Evolutionary conservation across 2,888 invertebrate species (phyloP).

Genomic region (Drosophila paranaensis): DNA sequence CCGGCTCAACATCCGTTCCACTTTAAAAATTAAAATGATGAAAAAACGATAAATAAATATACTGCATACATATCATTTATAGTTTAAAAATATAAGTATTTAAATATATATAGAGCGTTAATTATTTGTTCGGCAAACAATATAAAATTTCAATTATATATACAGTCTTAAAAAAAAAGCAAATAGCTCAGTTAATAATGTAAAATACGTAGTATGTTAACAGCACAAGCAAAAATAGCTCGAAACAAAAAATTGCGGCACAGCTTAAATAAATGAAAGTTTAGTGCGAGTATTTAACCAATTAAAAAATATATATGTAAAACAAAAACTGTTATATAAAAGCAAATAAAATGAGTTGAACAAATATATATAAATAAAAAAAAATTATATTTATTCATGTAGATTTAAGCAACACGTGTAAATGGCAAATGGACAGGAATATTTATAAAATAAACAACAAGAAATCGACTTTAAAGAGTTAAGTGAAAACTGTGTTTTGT

Average conservation of each 20-base stretch:
- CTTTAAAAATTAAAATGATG: neutral
- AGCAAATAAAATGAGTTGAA: constrained; percentile 40
- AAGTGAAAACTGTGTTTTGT: constrained; percentile 31
- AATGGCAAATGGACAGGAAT: constrained; percentile 74
- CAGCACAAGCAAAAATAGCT: constrained; percentile 21
- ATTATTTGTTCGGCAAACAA: constrained; percentile 44
- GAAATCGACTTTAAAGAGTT: constrained; percentile 59
- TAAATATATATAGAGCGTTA: constrained; percentile 33
- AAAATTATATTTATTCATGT: constrained; percentile 26
- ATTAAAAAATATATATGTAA: constrained; percentile 30
- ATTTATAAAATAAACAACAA: constrained; percentile 70
- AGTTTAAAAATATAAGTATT: constrained; percentile 16
- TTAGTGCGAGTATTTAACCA: constrained; percentile 35
- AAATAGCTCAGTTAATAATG: constrained; percentile 25
- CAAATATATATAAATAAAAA: constrained; percentile 25
- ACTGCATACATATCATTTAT: constrained; percentile 55
- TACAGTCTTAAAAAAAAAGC: constrained; percentile 29
- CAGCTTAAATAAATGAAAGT: constrained; percentile 39
- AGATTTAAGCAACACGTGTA: constrained; percentile 62
- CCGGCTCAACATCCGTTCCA: constrained; percentile 16
- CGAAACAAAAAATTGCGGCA: constrained; percentile 4
- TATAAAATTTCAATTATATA: constrained; percentile 22
- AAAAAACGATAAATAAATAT: neutral
- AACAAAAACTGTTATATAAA: constrained; percentile 50
- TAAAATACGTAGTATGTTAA: constrained; percentile 35